These are phyloP conservation scores for Acipenser oxyrinchus DNA, from an alignment of 2,797 vertebrate species.

Conservation along the genomic window DNA sequence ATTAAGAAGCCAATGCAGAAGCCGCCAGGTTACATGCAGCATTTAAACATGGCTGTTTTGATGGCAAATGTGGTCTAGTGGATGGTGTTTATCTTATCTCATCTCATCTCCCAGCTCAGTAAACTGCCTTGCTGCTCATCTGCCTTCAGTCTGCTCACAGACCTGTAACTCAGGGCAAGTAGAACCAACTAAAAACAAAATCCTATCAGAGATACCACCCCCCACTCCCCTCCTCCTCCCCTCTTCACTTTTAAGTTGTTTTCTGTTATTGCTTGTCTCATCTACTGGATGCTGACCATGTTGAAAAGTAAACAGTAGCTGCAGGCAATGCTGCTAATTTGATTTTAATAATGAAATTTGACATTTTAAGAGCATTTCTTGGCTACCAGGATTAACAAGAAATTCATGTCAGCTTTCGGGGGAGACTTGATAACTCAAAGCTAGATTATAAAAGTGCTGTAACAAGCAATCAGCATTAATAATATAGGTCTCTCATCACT, in stretches of 20 bases:
- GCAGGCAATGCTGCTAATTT: background rate
- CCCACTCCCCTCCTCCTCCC: background rate
- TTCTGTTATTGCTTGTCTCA: background rate
- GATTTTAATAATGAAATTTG: background rate
- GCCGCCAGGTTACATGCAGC: no score
- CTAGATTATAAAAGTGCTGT: background rate
- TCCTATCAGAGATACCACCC: background rate
- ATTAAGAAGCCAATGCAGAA: no score
- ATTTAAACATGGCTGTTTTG: no score
- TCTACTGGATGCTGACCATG: background rate
- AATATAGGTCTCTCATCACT: background rate
- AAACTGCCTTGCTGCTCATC: no score
- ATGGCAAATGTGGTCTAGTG: no score
- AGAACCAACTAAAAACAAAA: no score
- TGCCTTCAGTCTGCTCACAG: no score
- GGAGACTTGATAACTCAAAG: background rate
- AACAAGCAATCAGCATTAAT: background rate
- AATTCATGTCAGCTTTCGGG: background rate
- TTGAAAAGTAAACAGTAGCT: background rate
- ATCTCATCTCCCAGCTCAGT: no score
- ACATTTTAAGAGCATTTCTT: background rate
- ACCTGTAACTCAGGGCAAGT: no score
- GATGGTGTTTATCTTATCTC: no score
- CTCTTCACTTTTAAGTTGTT: no score
- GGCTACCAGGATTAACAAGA: background rate